Base-by-base conservation (phyloP, 2,797 vertebrate genomes). In the Sebastes diaconus region DNA sequence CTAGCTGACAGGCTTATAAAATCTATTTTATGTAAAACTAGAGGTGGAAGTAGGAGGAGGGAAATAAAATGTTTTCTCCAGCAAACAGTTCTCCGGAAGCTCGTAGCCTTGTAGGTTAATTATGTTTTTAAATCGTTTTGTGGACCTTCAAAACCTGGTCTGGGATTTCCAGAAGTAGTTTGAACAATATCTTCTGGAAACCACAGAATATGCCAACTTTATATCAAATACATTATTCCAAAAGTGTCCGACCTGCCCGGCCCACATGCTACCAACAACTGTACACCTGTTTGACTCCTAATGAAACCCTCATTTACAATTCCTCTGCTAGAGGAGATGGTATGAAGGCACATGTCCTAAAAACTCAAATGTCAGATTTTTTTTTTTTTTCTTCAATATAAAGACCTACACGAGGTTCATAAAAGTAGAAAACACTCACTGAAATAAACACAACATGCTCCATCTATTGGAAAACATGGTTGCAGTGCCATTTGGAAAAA, bases 341-440 rank as follows among this genome's bases (percentile, higher is more conserved):
- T 86, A 88, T 90, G 92, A 95, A 95, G 94, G 93, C 94, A 95
- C 93, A 60, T 87, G 90, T 91, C 90, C 89, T 84, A 88, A 77
- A 86, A 90, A 90, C 84, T 68, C 55, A 91, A 90, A 80, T 22
- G 77, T 39, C 74, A 29, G 58, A 4, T 29, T 29, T 54, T 54
- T n/a, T 54, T 52, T 13, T 52, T 54, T 54, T 70, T 63, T 78
- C 55, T 67, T 80, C 20, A 76, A 83, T 84, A 91, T 64, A 90
- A 90, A 91, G 59, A 86, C 67, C 61, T 72, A 81, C 60, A 74
- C 30, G 32, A 79, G 80, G 85, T 58, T 87, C 84, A 87, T 80
- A 89, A 87, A 91, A 86, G 89, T 91, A 91, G 79, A 93, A 90
- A 93, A 93, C 54, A 80, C 77, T 50, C 75, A 87, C 12, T 58